Evolutionary conservation across 2,113 vertebrate genomes (phyloP).

Genomic region (Cervus canadensis): DNA sequence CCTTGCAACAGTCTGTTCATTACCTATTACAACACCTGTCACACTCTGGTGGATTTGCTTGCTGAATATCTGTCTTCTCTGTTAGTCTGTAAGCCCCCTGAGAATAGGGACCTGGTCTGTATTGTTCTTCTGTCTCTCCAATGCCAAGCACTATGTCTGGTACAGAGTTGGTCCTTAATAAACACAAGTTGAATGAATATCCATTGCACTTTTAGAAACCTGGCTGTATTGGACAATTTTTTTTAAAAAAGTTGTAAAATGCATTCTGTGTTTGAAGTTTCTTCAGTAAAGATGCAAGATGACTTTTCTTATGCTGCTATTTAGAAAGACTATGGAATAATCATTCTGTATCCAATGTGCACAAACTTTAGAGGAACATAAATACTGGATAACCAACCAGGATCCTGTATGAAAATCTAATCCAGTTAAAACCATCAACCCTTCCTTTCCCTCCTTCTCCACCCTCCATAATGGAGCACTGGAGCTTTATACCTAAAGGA

Average conservation of each 20-base stretch:
- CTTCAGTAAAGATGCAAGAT: not conserved
- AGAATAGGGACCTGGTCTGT: not conserved
- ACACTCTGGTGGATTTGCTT: not conserved
- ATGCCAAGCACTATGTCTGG: not conserved
- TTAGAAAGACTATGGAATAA: constrained; percentile 1
- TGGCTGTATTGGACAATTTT: not conserved
- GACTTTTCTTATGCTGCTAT: not conserved
- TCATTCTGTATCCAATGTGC: not conserved
- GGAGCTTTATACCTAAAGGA: not conserved
- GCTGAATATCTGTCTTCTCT: not conserved
- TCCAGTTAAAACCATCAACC: not conserved
- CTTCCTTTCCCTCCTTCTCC: not conserved
- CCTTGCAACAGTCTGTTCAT: not conserved
- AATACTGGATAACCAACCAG: not conserved
- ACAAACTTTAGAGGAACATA: not conserved
- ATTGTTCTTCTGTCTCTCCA: not conserved
- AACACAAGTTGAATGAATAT: not conserved
- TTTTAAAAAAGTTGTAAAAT: not conserved
- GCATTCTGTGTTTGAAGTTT: not conserved
- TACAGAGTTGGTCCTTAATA: not conserved
- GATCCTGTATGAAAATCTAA: not conserved
- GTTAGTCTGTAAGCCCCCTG: not conserved
- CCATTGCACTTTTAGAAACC: not conserved
- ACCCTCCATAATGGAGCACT: not conserved
- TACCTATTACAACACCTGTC: not conserved